These are phyloP conservation scores for Drosophila barbarae DNA, from an alignment of 2,888 invertebrate species.

Conservation along the genomic window DNA sequence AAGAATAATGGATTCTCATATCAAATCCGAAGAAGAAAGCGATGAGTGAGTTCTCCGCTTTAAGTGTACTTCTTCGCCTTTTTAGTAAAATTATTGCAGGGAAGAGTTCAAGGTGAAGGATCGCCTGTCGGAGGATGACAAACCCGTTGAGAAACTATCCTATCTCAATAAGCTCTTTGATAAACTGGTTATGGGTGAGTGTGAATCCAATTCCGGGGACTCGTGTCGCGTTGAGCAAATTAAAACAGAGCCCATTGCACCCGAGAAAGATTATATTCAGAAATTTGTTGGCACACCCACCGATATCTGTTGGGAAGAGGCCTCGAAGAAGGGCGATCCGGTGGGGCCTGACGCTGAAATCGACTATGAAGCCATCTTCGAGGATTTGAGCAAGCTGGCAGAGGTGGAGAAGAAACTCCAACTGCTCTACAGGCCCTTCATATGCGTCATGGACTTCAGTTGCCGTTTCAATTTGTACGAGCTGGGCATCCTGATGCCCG, in stretches of 20 bases:
- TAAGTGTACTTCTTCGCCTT: neutral
- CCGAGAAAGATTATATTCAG: neutral
- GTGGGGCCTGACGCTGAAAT: slow-evolving; percentile 38
- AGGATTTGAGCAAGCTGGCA: slow-evolving; percentile 29
- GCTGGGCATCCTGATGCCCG: slow-evolving; percentile 47
- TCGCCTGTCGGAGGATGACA: neutral
- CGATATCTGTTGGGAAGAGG: slow-evolving; percentile 11
- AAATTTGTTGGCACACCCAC: neutral
- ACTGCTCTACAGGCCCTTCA: slow-evolving; percentile 57
- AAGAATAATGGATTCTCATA: slow-evolving; percentile 1
- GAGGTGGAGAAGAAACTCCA: slow-evolving; percentile 50
- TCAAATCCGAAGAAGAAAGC: neutral
- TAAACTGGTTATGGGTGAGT: slow-evolving; percentile 7
- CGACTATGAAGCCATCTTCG: slow-evolving; percentile 50
- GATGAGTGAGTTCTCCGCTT: neutral
- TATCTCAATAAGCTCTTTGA: slow-evolving; percentile 15
- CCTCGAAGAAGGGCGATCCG: neutral
- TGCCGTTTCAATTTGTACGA: slow-evolving; percentile 51
- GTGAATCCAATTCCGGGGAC: neutral
- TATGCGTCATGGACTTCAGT: slow-evolving; percentile 45
- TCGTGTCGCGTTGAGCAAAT: neutral
- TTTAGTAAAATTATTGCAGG: neutral
- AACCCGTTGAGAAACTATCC: neutral
- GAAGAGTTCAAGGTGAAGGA: neutral
- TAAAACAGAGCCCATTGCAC: neutral